Evolutionary conservation across 2,888 invertebrate genomes (phyloP), one percentile per base, ranked within the genome.

Genomic region (Drosophila austrosaltans): DNA sequence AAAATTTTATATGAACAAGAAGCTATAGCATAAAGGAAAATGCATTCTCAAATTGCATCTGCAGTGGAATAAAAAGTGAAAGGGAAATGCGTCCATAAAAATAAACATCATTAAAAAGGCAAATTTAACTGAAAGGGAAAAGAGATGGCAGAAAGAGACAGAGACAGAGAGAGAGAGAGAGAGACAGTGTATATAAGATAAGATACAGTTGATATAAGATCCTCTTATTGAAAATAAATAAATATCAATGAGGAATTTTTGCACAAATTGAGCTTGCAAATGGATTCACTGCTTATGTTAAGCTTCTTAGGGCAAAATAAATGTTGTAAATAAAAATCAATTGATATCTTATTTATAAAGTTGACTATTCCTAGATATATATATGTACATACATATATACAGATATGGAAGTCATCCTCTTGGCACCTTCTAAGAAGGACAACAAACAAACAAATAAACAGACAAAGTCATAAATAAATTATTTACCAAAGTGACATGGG

Each of bases 301-400:
- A 87, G 82, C 83, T 82, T 82, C 88, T 87, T 85, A 87, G 76
- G 82, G 69, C 22, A 48, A 48, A 48, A 48, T 48, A 48, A 48
- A 48, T 48, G 48, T 75, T 76, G 76, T 72, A 85, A 78, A 80
- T 83, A 87, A 79, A 74, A 83, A 83, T 83, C 83, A 87, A 85
- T 85, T 85, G 85, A 87, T 85, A 81, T 88, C 87, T 86, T 88
- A 85, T 85, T 85, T 85, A 88, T 88, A 86, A 86, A 81, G 80
- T 75, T 48, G 65, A 71, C 54, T 65, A 39, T 53, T 28, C n/a
- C 40, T 42, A 42, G 39, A 48, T 32, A 44, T 44, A 48, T 10
- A 48, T 10, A 48, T 48, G 3, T 22, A 48, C 22, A 8, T 48
- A 10, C 20, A 20, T 44, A 8, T 2, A 20, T 4, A 12, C 3